Conservation (phyloP, 2,113 vertebrate genomes). For the Pangasianodon gigas region DNA sequence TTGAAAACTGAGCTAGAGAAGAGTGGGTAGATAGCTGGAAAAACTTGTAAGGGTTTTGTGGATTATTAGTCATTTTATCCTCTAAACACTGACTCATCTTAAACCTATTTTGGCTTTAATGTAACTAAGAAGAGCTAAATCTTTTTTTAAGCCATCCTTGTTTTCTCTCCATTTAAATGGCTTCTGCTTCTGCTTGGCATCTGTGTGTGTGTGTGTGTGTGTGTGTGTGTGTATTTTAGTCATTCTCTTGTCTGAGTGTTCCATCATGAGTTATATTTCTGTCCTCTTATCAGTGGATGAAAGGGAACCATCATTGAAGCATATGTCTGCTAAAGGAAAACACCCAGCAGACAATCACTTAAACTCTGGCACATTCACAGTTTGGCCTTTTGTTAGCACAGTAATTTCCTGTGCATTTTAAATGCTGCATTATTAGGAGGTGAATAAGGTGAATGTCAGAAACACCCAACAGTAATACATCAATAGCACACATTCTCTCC, state of each 20-base stretch:
- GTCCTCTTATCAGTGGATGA: background rate
- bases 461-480: background rate
- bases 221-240: background rate
- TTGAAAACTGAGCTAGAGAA: background rate
- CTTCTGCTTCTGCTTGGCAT: slow-evolving; percentile 12
- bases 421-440: background rate
- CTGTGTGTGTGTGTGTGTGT: background rate
- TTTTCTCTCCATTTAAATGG: background rate
- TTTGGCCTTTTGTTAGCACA: background rate
- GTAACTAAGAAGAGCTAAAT: background rate
- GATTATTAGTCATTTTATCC: background rate
- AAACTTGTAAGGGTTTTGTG: slow-evolving; percentile 14
- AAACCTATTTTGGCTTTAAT: slow-evolving; percentile 2
- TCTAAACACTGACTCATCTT: slow-evolving; percentile 16
- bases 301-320: background rate
- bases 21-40: background rate
- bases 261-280: background rate
- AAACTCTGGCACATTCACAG: background rate
- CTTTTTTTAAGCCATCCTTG: background rate
- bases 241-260: background rate
- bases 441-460: background rate
- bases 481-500: background rate
- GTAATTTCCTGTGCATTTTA: background rate
- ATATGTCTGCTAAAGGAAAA: background rate
- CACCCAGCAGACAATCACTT: background rate